These are phyloP conservation scores for Eleginops maclovinus DNA, from an alignment of 2,113 vertebrate species.

Conservation along the genomic window DNA sequence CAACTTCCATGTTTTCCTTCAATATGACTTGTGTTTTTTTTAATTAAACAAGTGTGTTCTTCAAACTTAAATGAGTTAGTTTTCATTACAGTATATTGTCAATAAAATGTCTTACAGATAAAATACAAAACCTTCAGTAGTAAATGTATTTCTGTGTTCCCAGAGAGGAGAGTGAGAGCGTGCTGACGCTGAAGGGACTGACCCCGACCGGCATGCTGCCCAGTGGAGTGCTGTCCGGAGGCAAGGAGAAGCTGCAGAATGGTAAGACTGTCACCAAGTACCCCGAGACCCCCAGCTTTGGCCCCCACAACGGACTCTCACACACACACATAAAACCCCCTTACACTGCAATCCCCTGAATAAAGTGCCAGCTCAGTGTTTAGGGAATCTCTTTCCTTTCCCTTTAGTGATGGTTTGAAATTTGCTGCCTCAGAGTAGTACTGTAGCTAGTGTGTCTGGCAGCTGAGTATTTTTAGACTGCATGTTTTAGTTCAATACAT, in stretches of 20 bases:
- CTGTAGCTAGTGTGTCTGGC: slow-evolving; percentile 19
- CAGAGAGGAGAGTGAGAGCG: slow-evolving; percentile 99
- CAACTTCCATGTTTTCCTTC: no score
- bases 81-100: no score
- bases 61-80: neutral
- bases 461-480: slow-evolving; percentile 14
- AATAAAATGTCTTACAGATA: no score
- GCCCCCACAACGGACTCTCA: slow-evolving; percentile 26
- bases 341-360: slow-evolving; percentile 33
- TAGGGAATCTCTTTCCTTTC: slow-evolving; percentile 2
- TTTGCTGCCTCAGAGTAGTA: slow-evolving; percentile 11
- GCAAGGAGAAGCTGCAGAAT: slow-evolving; percentile 97
- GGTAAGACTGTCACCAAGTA: slow-evolving; percentile 86
- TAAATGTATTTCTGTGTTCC: slow-evolving; percentile 12
- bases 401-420: slow-evolving; percentile 17
- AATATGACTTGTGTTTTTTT: neutral
- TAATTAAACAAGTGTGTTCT: neutral
- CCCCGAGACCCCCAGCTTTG: slow-evolving; percentile 15
- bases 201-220: slow-evolving; percentile 99
- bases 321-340: slow-evolving; percentile 15
- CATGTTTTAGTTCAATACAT: slow-evolving; percentile 16
- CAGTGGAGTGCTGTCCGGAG: slow-evolving; percentile 96
- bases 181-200: slow-evolving; percentile 96
- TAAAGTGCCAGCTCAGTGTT: slow-evolving; percentile 52
- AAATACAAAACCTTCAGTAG: neutral